Evolutionary conservation across 2,888 invertebrate species (phyloP).

Genomic region (Peribatodes rhomboidaria): DNA sequence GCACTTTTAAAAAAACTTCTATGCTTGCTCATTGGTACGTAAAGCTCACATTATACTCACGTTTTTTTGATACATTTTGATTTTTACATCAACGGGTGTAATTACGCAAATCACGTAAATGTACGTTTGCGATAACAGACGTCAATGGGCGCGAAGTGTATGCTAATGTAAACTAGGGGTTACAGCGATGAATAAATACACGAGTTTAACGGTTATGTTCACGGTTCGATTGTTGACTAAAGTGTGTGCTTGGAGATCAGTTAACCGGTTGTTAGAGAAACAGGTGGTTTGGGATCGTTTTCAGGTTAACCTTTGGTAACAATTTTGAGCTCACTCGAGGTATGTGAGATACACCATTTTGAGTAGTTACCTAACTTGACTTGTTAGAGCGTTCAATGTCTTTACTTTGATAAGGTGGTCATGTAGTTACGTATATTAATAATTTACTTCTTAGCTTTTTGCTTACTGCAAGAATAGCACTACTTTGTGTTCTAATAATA

Average conservation of each 20-base stretch:
- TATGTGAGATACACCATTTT: not conserved
- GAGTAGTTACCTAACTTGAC: too few species aligned
- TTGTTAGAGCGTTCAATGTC: too few species aligned
- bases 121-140: constrained; percentile 60
- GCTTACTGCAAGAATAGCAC: too few species aligned
- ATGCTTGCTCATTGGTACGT: too few species aligned
- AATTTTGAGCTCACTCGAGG: not conserved
- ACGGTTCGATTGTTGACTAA: constrained; percentile 35
- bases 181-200: constrained; percentile 51
- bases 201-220: constrained; percentile 42
- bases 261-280: constrained; percentile 30
- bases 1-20: too few species aligned
- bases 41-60: too few species aligned
- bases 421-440: too few species aligned
- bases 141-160: constrained; percentile 60
- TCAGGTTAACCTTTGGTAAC: not conserved
- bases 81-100: constrained; percentile 58
- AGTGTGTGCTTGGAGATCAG: constrained; percentile 7
- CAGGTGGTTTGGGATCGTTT: constrained; percentile 8
- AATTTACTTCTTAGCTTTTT: too few species aligned
- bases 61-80: constrained; percentile 35
- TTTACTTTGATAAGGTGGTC: too few species aligned
- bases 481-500: too few species aligned
- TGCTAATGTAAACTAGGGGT: constrained; percentile 69
- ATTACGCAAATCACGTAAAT: constrained; percentile 77